A percentile compares a stretch with the other conserved stretches of the same genome.
These are phyloP conservation scores for Rhodophaea formosa DNA, from an alignment of 2,888 invertebrate species.

Conservation along the genomic window DNA sequence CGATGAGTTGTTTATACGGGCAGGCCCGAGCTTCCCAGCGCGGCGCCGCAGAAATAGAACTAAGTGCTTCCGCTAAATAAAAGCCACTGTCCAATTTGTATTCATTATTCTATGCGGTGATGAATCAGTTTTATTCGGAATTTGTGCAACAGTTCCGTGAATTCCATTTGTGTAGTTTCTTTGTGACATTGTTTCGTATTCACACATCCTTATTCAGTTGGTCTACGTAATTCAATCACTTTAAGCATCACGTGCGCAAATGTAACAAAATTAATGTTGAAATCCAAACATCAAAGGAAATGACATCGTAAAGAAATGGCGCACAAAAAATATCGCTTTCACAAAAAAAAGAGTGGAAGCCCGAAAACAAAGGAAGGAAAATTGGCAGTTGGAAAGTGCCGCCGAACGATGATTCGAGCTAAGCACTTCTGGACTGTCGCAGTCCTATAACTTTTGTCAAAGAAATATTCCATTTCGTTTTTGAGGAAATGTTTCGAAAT, in stretches of 20 bases:
- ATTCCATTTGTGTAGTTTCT: slow-evolving; percentile 10
- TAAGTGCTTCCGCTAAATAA: slow-evolving; percentile 63
- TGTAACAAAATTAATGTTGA: slow-evolving; percentile 11
- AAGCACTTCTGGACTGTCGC: slow-evolving; percentile 42
- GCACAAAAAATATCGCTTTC: slow-evolving; percentile 50
- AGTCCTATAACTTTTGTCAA: slow-evolving; percentile 43
- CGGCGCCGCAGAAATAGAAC: slow-evolving; percentile 56
- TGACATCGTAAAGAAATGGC: slow-evolving; percentile 34
- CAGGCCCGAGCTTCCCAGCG: slow-evolving; percentile 38
- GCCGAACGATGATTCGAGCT: slow-evolving; percentile 46
- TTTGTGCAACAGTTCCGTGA: slow-evolving; percentile 16
- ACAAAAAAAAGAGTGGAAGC: slow-evolving; percentile 46
- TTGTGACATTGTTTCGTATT: slow-evolving; percentile 19
- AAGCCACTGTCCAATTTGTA: slow-evolving; percentile 43
- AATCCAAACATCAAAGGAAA: slow-evolving; percentile 20
- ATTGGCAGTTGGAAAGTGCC: slow-evolving; percentile 54
- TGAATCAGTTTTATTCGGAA: slow-evolving; percentile 19
- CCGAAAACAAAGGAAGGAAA: slow-evolving; percentile 62
- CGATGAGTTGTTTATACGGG: slow-evolving; percentile 51
- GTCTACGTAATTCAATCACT: neutral
- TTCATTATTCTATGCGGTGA: slow-evolving; percentile 30
- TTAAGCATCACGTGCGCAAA: slow-evolving; percentile 1
- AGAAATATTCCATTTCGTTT: slow-evolving; percentile 40
- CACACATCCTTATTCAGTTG: slow-evolving; percentile 1
- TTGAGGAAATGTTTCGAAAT: slow-evolving; percentile 1